Conservation (phyloP, 2,113 vertebrate species). For the Charina bottae region DNA sequence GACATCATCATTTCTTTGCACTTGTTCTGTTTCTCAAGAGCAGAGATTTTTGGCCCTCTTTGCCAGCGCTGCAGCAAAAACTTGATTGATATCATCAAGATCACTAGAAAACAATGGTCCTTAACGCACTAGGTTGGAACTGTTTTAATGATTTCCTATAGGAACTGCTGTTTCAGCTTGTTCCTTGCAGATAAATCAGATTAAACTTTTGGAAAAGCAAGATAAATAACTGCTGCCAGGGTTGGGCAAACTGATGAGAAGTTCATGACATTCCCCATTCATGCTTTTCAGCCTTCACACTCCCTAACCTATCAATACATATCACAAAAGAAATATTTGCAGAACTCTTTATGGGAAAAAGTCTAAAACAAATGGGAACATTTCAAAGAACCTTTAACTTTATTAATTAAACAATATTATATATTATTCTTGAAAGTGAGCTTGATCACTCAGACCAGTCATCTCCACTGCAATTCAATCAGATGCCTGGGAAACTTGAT, state of each 20-base stretch:
- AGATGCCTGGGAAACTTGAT: neutral
- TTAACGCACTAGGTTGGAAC: slow-evolving; percentile 60
- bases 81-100: slow-evolving; percentile 54
- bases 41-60: slow-evolving; percentile 36
- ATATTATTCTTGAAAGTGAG: neutral
- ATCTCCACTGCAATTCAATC: neutral
- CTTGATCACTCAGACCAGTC: neutral
- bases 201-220: slow-evolving; percentile 52
- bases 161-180: slow-evolving; percentile 64
- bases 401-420: neutral
- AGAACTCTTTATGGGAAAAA: slow-evolving; percentile 24
- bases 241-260: slow-evolving; percentile 12
- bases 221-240: slow-evolving; percentile 44
- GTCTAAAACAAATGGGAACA: slow-evolving; percentile 15
- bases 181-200: slow-evolving; percentile 55
- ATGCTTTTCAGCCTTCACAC: slow-evolving; percentile 16
- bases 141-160: slow-evolving; percentile 55
- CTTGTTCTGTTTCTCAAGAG: neutral
- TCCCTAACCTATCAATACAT: neutral
- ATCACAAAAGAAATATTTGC: slow-evolving; percentile 25
- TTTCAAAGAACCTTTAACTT: neutral
- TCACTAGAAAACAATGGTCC: slow-evolving; percentile 59
- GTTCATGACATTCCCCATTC: slow-evolving; percentile 37
- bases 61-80: slow-evolving; percentile 63
- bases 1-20: slow-evolving; percentile 16